Conservation (phyloP, 2,888 invertebrate genomes). For the Orthonychiurus folsomi region DNA sequence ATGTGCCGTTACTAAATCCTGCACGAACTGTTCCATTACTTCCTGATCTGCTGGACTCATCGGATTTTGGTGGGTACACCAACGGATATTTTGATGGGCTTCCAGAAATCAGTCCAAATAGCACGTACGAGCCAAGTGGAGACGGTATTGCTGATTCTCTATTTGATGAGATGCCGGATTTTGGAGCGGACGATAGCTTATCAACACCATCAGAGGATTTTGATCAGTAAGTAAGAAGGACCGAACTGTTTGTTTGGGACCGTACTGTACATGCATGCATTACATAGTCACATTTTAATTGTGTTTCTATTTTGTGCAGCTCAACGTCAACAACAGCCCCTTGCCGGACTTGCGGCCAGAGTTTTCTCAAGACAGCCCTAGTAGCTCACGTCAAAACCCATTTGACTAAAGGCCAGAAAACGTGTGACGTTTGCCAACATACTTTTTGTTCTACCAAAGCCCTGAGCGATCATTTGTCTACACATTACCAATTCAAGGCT, state of each 20-base stretch:
- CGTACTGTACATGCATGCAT: no score
- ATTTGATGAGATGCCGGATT: not conserved
- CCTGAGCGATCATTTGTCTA: conserved; percentile 2
- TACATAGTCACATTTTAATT: not conserved
- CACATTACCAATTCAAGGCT: conserved; percentile 5
- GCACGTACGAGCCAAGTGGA: not conserved
- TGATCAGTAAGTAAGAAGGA: not conserved
- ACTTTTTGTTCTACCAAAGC: not conserved
- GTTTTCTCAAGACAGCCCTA: not conserved
- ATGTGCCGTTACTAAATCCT: not conserved
- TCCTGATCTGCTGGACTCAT: not conserved
- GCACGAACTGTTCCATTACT: not conserved
- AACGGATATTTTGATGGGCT: not conserved
- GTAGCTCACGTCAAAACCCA: not conserved
- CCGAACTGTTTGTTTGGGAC: no score
- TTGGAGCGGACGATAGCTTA: not conserved
- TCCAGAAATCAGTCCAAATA: not conserved
- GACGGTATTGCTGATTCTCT: not conserved
- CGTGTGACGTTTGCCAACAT: conserved; percentile 4
- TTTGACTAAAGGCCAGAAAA: not conserved
- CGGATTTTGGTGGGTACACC: no score
- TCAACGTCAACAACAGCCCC: not conserved
- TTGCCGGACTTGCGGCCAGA: not conserved
- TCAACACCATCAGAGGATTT: not conserved
- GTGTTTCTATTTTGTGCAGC: not conserved